phyloP scores from a whole-genome alignment of 2,113 vertebrate genomes.

The Myocastor coypus region DNA sequence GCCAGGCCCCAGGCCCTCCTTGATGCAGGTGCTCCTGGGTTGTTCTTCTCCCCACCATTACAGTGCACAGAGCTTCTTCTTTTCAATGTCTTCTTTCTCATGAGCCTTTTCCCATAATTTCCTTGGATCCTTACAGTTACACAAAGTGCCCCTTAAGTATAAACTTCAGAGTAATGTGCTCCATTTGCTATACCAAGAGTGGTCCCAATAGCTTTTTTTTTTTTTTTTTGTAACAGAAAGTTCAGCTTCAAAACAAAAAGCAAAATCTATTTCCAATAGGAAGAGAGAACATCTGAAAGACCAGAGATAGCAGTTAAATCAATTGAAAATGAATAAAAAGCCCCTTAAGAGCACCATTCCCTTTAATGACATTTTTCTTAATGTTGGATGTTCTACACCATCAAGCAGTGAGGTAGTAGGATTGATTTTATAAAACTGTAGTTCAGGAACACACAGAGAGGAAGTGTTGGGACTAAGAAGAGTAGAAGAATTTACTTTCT shows the following conservation, averaged over 20 bases:
- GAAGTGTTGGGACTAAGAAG: not conserved
- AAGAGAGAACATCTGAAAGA: conserved; percentile 65
- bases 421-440: conserved; percentile 75
- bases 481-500: conserved; percentile 42
- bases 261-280: conserved; percentile 59
- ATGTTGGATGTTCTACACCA: conserved; percentile 62
- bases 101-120: not conserved
- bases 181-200: not conserved
- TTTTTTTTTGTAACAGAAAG: not conserved
- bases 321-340: conserved; percentile 76
- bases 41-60: not conserved
- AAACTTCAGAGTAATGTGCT: not conserved
- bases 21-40: not conserved
- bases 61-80: not conserved
- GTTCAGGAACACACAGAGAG: not conserved
- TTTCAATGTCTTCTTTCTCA: not conserved
- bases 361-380: conserved; percentile 72
- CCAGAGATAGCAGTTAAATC: conserved; percentile 65
- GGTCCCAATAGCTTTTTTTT: not conserved
- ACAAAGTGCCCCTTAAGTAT: not conserved
- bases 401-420: conserved; percentile 47
- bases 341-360: conserved; percentile 60
- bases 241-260: conserved; percentile 61
- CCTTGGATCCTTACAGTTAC: not conserved
- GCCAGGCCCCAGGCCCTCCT: not conserved